Evolutionary conservation across 2,888 invertebrate genomes (phyloP).

Genomic region (Catotricha subobsoleta): DNA sequence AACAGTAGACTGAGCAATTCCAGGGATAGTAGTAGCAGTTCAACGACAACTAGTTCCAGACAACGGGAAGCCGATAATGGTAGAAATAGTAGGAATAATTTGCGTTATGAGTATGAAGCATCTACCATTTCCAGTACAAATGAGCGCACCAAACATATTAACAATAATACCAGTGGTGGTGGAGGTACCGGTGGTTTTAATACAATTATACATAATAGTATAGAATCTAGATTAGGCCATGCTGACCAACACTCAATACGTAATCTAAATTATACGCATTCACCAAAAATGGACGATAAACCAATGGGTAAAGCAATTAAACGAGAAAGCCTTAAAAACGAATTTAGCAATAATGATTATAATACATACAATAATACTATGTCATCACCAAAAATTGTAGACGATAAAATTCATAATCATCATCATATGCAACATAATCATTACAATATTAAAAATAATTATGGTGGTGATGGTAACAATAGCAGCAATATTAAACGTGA

Average conservation of each 20-base stretch:
- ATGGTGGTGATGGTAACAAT: background rate
- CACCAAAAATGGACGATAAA: constrained; percentile 6
- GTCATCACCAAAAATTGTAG: constrained; percentile 1
- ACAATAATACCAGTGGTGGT: no score
- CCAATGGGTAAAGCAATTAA: background rate
- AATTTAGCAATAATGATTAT: constrained; percentile 12
- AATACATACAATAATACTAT: constrained; percentile 5
- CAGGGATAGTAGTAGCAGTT: constrained; percentile 6
- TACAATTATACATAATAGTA: background rate
- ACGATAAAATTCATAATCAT: background rate
- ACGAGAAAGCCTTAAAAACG: constrained; percentile 11
- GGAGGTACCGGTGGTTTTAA: background rate
- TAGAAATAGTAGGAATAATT: background rate
- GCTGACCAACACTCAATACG: background rate
- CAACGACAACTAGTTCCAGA: background rate
- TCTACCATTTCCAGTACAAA: no score
- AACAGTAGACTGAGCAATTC: background rate
- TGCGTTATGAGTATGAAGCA: background rate
- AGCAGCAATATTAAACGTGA: constrained; percentile 7
- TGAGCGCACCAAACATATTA: no score
- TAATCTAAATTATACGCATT: background rate
- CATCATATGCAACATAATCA: background rate
- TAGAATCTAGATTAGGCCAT: background rate
- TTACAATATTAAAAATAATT: background rate
- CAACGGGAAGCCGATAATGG: no score